phyloP scores from a whole-genome alignment of 2,113 vertebrate species.

The Phrynocephalus versicolor region DNA sequence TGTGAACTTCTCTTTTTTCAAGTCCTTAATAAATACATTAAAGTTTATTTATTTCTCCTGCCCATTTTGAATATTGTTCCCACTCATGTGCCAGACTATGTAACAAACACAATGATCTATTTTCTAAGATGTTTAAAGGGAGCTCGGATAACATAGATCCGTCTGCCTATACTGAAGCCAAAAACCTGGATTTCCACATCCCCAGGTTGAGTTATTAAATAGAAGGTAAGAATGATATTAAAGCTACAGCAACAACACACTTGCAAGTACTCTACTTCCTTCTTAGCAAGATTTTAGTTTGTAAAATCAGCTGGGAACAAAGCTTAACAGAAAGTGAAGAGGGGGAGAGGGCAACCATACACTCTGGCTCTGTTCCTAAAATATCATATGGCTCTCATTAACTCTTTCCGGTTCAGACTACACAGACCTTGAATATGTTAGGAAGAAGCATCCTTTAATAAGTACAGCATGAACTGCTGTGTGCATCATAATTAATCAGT shows the following conservation, averaged over 20 bases:
- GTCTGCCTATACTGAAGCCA: no score
- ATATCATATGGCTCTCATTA: neutral
- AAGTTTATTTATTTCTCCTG: no score
- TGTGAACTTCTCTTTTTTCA: no score
- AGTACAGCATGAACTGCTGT: neutral
- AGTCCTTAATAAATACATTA: no score
- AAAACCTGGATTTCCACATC: no score
- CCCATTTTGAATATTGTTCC: no score
- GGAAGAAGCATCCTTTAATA: neutral
- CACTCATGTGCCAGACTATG: no score
- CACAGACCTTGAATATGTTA: neutral
- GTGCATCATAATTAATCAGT: neutral
- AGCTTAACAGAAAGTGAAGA: neutral
- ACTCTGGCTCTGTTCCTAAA: neutral
- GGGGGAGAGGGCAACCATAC: neutral
- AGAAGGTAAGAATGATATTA: neutral
- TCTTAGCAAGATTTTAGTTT: neutral
- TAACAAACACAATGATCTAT: no score
- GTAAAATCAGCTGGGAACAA: neutral
- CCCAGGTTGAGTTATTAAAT: no score
- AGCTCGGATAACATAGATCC: no score
- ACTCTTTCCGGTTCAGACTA: neutral
- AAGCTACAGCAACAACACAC: neutral
- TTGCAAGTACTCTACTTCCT: neutral
- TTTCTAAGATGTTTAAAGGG: no score